These are phyloP conservation scores for Plebejus melissa DNA, from an alignment of 2,888 invertebrate species.

Conservation along the genomic window DNA sequence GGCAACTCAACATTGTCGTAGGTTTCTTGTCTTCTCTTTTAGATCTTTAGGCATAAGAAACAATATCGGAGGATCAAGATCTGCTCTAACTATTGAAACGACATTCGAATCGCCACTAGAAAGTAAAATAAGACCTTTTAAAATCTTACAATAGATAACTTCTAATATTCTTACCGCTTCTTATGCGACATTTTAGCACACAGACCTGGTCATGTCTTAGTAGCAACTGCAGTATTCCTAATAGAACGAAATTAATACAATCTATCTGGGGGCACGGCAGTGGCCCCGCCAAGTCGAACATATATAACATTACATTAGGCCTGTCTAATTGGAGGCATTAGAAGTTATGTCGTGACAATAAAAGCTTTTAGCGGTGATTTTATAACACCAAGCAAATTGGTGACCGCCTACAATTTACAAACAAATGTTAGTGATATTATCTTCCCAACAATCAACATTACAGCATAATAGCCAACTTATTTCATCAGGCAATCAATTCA, in stretches of 20 bases:
- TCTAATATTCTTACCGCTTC: not conserved
- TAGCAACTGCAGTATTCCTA: not conserved
- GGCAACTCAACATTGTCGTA: constrained; percentile 60
- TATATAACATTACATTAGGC: not conserved
- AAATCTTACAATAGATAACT: not conserved
- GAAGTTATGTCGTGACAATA: not conserved
- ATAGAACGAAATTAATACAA: not conserved
- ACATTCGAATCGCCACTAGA: too few relatives aligned
- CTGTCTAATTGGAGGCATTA: constrained; percentile 1
- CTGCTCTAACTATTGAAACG: not conserved
- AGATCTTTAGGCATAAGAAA: not conserved
- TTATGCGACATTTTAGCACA: not conserved
- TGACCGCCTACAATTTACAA: not conserved
- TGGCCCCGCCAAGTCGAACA: too few relatives aligned
- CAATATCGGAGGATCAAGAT: not conserved
- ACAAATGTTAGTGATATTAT: not conserved
- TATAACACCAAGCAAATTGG: not conserved
- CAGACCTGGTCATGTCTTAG: not conserved
- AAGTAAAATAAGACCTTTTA: too few relatives aligned
- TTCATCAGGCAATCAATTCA: too few relatives aligned
- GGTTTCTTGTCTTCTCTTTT: constrained; percentile 34
- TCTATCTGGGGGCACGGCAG: too few relatives aligned
- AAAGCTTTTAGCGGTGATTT: not conserved
- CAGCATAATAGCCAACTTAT: too few relatives aligned
- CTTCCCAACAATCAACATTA: not conserved